Conservation (phyloP, 2,888 invertebrate genomes). For the Diplazon laetatorius region DNA sequence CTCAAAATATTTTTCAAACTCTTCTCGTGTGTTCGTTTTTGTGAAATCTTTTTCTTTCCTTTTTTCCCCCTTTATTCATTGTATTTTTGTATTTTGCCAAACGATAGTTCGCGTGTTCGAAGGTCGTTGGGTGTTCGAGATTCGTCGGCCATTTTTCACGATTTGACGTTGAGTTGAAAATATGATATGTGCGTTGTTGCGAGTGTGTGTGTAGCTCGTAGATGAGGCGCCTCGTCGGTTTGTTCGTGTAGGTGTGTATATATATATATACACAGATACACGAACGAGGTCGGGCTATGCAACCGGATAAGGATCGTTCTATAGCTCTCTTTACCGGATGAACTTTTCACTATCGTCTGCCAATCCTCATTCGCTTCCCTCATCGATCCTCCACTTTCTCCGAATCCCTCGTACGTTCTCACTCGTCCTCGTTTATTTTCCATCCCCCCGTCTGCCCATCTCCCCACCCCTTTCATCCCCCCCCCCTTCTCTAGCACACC, state of each 20-base stretch:
- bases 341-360: constrained; percentile 52
- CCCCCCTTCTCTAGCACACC: constrained; percentile 39
- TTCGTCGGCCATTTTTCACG: constrained; percentile 43
- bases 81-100: too few relatives aligned
- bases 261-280: too few relatives aligned
- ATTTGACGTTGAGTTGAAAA: constrained; percentile 48
- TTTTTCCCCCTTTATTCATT: too few relatives aligned
- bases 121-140: constrained; percentile 25
- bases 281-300: constrained; percentile 4
- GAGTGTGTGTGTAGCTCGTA: too few relatives aligned
- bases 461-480: too few relatives aligned
- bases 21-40: too few relatives aligned
- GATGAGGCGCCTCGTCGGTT: too few relatives aligned
- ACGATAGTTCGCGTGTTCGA: constrained; percentile 15
- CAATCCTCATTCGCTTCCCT: constrained; percentile 47
- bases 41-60: too few relatives aligned
- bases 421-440: constrained; percentile 40
- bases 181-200: constrained; percentile 8
- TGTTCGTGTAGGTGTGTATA: neutral
- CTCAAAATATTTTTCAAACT: too few relatives aligned
- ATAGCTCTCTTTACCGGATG: constrained; percentile 34
- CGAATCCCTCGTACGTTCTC: neutral
- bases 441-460: too few relatives aligned
- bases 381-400: constrained; percentile 40
- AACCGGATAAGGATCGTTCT: neutral